Evolutionary conservation across 2,113 vertebrate genomes (phyloP), one percentile per base, ranked within the genome.

Genomic region (Turnix velox): DNA sequence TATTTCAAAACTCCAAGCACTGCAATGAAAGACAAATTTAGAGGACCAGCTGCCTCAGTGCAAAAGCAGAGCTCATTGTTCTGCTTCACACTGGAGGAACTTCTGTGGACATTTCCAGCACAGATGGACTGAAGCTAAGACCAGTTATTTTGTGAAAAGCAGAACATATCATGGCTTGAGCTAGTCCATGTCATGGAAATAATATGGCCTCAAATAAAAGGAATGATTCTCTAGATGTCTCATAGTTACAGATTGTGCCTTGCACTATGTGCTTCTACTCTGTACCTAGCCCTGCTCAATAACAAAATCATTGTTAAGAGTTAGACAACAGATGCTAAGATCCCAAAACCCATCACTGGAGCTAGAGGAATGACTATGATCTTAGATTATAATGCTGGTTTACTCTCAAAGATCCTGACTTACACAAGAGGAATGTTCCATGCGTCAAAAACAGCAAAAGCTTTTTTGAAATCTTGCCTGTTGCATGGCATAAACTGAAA

Each of bases 41-140:
- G 45, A 90, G 43, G 49, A 85, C 45, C 92, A 95, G 94, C 62
- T 96, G 92, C 82, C 85, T 61, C 6, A 19, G 83, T 85, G 79
- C 31, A 86, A 86, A 93, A 1, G 31, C 31, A 57, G 54, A 90
- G 57, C 28, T 37, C 8, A 4, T 19, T 43, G 66, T 76, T 81
- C 62, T 69, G 49, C n/a, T 68, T 72, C 52, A 28, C 24, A 5
- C 0, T 68, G 62, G 48, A 90, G 66, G 10, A 93, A 81, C 62
- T 45, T 78, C 43, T 67, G 31, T 31, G 54, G 87, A 39, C 40
- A 13, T 48, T 81, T 87, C 89, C 93, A 92, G 43, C 57, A 72
- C 39, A 93, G 66, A 89, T 52, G 76, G 72, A 55, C 49, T 62
- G 43, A 84, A 67, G 43, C 35, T 4, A 51, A 67, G 43, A 71